Base-by-base conservation (phyloP, 2,888 invertebrate species). In the Lymantria monacha region DNA sequence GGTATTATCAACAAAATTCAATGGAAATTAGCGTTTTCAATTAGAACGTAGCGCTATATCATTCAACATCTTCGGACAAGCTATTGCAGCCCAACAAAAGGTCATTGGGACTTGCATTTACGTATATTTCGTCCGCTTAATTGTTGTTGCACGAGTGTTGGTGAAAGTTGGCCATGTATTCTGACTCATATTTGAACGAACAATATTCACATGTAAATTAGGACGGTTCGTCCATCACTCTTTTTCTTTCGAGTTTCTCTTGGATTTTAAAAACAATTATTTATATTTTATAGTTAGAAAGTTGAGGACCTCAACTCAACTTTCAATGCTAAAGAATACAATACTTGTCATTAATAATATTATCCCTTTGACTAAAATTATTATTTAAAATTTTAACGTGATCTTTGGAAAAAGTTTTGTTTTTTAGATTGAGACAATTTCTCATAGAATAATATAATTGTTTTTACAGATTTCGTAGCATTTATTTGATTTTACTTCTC, bases 201-300 rank as follows among this genome's bases (percentile, higher is more conserved):
- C 80, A 85, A 83, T 85, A 83, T 81, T 79, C 79, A 83, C 79
- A 73, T 85, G 83, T 82, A 83, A 85, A 86, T 87, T 84, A 84
- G 82, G 74, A 76, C 79, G 71, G 76, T 22, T 22, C 22, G 74
- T 63, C 61, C 66, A 69, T 73, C 70, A 66, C 58, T 74, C 65
- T 48, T 49, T 60, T 44, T n/a, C 61, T 62, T 67, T 51, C 57
- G 68, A 69, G 63, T 79, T 81, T 81, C 76, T 77, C 75, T 49
- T 51, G 61, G 41, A 49, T 37, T 49, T 56, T 42, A 59, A 56
- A 56, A 53, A 59, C 46, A 30, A 22, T 22, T 22, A 22, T 22
- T 22, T 22, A 22, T 22, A 22, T 22, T 22, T 22, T 22, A 22
- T 22, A 22, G 22, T 22, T 22, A 22, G 22, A 22, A 22, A 22